Evolutionary conservation across 2,113 vertebrate genomes (phyloP).

Genomic region (Platichthys stellatus): DNA sequence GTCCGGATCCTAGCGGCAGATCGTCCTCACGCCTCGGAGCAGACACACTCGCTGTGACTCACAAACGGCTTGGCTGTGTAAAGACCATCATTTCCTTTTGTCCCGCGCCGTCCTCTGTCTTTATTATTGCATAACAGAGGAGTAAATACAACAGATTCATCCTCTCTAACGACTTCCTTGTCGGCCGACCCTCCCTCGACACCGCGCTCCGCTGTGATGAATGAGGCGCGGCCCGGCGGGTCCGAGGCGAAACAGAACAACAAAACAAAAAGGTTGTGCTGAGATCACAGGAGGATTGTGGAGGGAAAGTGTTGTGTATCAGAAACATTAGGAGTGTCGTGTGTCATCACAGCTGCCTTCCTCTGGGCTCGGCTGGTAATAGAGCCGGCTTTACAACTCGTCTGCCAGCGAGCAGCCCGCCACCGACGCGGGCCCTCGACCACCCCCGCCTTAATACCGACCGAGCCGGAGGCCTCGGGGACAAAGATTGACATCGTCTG

Average conservation of each 20-base stretch:
- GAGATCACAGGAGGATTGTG: slow-evolving; percentile 44
- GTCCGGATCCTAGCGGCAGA: not conserved
- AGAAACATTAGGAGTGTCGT: slow-evolving; percentile 87
- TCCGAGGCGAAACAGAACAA: slow-evolving; percentile 42
- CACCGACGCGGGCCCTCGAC: slow-evolving; percentile 89
- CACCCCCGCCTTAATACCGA: slow-evolving; percentile 85
- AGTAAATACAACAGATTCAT: slow-evolving; percentile 71
- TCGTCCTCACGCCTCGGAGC: not conserved
- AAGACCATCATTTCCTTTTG: slow-evolving; percentile 57
- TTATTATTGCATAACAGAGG: slow-evolving; percentile 64
- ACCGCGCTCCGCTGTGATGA: slow-evolving; percentile 60
- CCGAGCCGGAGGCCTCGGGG: slow-evolving; percentile 80
- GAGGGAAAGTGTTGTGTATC: slow-evolving; percentile 72
- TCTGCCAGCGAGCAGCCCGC: slow-evolving; percentile 81
- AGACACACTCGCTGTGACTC: not conserved
- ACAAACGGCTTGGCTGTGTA: slow-evolving; percentile 41
- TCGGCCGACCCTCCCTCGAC: slow-evolving; percentile 55
- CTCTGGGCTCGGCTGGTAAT: slow-evolving; percentile 88
- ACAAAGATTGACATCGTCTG: slow-evolving; percentile 92
- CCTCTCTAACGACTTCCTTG: slow-evolving; percentile 74
- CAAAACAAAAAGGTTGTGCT: slow-evolving; percentile 28
- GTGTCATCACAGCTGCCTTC: slow-evolving; percentile 68
- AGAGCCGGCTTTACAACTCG: slow-evolving; percentile 90
- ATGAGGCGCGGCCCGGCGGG: slow-evolving; percentile 63
- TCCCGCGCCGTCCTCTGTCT: slow-evolving; percentile 37